These are phyloP conservation scores for Micoletzkya japonica DNA, from an alignment of 2,888 invertebrate genomes.

Conservation along the genomic window DNA sequence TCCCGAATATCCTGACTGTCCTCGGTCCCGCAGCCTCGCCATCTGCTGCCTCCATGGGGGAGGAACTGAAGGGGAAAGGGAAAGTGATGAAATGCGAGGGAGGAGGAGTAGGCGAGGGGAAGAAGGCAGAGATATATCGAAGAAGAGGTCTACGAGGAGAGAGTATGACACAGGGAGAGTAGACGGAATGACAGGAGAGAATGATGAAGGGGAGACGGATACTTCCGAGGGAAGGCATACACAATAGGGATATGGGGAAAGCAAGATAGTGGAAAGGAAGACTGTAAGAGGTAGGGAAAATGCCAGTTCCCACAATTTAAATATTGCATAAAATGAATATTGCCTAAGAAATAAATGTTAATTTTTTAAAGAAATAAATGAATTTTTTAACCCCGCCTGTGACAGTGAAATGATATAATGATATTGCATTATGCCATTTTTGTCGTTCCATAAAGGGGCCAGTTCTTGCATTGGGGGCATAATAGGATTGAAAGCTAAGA, in stretches of 20 bases:
- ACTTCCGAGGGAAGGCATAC: neutral
- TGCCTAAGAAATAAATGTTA: too few species aligned
- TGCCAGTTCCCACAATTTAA: too few species aligned
- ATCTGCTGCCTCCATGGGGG: conserved; percentile 16
- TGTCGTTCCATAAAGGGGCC: too few species aligned
- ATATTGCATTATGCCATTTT: too few species aligned
- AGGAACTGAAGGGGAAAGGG: neutral
- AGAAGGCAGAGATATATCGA: conserved; percentile 1
- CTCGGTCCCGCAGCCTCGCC: conserved; percentile 15
- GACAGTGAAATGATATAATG: too few species aligned
- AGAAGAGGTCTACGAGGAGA: neutral
- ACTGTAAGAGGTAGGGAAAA: neutral
- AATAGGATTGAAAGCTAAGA: too few species aligned
- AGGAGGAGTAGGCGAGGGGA: neutral
- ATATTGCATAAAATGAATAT: too few species aligned
- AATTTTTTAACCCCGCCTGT: too few species aligned
- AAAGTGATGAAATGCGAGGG: neutral
- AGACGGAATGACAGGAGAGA: neutral
- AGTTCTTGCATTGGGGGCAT: too few species aligned
- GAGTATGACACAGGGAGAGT: conserved; percentile 9
- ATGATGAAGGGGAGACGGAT: conserved; percentile 1
- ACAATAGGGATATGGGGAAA: neutral
- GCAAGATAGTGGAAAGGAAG: neutral
- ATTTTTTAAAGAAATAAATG: too few species aligned
- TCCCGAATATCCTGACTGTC: conserved; percentile 19